Conservation (phyloP, 1,140 invertebrate genomes). For the Drosophila trapezifrons region DNA sequence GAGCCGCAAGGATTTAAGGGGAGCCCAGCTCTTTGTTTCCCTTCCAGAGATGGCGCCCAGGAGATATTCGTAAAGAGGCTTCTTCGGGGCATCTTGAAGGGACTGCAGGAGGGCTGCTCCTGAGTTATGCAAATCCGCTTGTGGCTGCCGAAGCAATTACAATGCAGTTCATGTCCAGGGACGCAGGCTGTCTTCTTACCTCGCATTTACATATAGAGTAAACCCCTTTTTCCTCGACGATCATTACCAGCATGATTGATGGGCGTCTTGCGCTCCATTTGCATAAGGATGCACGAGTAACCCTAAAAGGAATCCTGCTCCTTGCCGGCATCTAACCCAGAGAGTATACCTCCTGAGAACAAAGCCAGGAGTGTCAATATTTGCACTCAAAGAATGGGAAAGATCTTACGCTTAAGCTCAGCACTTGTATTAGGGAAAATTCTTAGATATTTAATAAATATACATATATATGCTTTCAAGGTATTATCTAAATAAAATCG, state of each 20-base stretch:
- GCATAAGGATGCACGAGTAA: slow-evolving; percentile 46
- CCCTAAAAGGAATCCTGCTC: slow-evolving; percentile 16
- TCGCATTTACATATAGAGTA: slow-evolving; percentile 33
- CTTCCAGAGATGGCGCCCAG: slow-evolving; percentile 55
- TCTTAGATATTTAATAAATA: not conserved
- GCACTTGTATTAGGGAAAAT: not conserved
- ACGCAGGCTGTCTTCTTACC: slow-evolving; percentile 32
- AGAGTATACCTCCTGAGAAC: slow-evolving; percentile 64
- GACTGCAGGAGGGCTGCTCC: not conserved
- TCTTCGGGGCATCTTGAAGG: not conserved
- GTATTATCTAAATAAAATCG: no score
- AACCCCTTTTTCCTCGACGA: slow-evolving; percentile 23
- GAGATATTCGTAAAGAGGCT: slow-evolving; percentile 13
- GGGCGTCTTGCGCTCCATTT: slow-evolving; percentile 50
- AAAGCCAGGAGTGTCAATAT: slow-evolving; percentile 62
- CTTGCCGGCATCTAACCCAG: slow-evolving; percentile 28
- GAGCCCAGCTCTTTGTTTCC: slow-evolving; percentile 14
- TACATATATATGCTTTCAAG: no score
- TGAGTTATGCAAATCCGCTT: slow-evolving; percentile 57
- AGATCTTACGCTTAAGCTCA: not conserved
- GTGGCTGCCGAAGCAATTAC: slow-evolving; percentile 50
- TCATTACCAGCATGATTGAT: slow-evolving; percentile 69
- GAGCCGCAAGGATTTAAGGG: not conserved
- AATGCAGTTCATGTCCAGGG: slow-evolving; percentile 65
- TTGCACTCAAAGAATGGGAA: slow-evolving; percentile 25